phyloP scores from a whole-genome alignment of 2,797 vertebrate genomes.

The Eurystomus glaucurus region DNA sequence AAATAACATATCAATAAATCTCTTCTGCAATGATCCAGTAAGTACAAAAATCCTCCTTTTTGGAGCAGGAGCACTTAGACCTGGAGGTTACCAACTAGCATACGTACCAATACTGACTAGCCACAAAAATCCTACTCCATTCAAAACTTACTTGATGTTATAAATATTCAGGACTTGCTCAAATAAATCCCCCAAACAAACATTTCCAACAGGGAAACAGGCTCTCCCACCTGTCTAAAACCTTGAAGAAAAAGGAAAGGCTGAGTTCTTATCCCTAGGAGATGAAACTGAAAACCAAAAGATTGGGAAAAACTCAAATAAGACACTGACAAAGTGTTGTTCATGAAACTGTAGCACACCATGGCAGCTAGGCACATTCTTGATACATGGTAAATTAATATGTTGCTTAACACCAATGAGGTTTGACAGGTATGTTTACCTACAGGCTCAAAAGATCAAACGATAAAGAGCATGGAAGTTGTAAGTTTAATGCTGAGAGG shows the following conservation, averaged over 20 bases:
- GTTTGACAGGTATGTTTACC: slow-evolving; percentile 34
- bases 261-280: background rate
- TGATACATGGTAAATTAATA: background rate
- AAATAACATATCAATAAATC: background rate
- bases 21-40: background rate
- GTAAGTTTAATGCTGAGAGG: background rate
- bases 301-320: background rate
- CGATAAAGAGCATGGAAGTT: background rate
- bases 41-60: background rate
- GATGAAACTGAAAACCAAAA: background rate
- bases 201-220: background rate
- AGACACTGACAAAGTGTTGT: background rate
- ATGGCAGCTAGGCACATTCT: background rate
- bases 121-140: background rate
- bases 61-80: background rate
- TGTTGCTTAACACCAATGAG: background rate
- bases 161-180: background rate
- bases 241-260: background rate
- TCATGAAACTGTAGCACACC: background rate
- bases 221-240: background rate
- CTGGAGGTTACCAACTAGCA: background rate
- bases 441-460: slow-evolving; percentile 42
- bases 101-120: background rate
- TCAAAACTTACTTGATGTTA: background rate
- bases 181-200: background rate